Percentiles rank a stretch among this genome's conserved stretches.
Evolutionary conservation across 2,888 invertebrate genomes (phyloP).

Genomic region (Nezara viridula): DNA sequence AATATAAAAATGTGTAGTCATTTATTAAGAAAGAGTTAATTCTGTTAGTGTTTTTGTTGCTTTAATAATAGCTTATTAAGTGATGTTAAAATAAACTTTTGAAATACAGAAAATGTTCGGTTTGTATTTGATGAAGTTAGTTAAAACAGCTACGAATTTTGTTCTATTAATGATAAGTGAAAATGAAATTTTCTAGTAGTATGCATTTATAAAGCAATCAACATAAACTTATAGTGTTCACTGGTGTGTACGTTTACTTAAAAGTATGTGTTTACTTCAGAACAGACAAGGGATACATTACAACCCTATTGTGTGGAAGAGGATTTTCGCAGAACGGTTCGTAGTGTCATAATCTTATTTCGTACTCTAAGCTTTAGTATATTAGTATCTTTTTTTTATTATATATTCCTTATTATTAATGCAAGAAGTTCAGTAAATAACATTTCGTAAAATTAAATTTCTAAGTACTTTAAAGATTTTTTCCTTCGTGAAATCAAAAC

Average conservation of each 20-base stretch:
- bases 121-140: background rate
- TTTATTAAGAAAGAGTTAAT: background rate
- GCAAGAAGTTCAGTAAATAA: no score
- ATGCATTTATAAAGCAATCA: background rate
- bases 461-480: no score
- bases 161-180: no score
- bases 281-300: background rate
- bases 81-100: background rate
- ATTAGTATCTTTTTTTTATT: no score
- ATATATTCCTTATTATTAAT: no score
- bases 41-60: background rate
- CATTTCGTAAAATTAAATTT: no score
- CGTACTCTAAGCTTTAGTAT: background rate
- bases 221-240: background rate
- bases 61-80: background rate
- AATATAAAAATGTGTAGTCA: background rate
- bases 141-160: no score
- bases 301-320: background rate
- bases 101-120: background rate
- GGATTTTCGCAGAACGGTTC: background rate
- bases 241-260: no score
- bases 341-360: background rate
- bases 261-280: background rate
- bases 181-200: background rate
- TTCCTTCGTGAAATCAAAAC: no score